Evolutionary conservation across 2,113 vertebrate genomes (phyloP).

Genomic region (Onychostruthus taczanowskii): DNA sequence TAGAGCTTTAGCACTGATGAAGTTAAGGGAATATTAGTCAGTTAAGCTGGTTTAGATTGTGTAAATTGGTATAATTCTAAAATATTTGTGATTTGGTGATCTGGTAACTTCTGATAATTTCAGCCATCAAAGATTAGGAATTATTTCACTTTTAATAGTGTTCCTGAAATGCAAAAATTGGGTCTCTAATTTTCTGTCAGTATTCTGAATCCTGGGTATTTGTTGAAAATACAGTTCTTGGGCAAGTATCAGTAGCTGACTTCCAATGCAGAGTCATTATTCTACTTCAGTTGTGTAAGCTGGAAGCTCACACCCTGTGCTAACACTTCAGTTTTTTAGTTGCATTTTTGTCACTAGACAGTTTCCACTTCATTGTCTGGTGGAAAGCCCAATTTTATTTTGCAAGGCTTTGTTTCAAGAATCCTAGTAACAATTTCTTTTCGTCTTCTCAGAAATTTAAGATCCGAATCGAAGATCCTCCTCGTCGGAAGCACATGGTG

Average conservation of each 20-base stretch:
- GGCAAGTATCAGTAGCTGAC: not conserved
- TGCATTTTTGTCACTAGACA: not conserved
- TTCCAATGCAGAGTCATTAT: not conserved
- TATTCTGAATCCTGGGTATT: not conserved
- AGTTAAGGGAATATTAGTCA: not conserved
- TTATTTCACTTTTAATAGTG: not conserved
- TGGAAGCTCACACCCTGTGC: not conserved
- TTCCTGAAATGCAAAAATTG: not conserved
- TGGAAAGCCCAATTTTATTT: not conserved
- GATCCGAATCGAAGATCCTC: conserved; percentile 96
- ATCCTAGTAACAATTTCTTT: not conserved
- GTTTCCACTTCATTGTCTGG: not conserved
- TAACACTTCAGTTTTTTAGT: not conserved
- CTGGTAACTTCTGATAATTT: not conserved
- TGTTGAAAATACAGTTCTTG: not conserved
- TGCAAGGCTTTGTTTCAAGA: not conserved
- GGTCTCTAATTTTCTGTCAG: not conserved
- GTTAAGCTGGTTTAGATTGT: not conserved
- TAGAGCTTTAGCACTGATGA: not conserved
- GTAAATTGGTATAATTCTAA: not conserved
- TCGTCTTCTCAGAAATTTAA: conserved; percentile 89
- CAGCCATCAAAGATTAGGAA: not conserved
- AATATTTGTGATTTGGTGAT: not conserved
- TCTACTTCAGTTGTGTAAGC: not conserved
- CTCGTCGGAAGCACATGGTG: conserved; percentile 98